Evolutionary conservation across 2,113 vertebrate genomes (phyloP).

Genomic region (Sisor rabdophorus): DNA sequence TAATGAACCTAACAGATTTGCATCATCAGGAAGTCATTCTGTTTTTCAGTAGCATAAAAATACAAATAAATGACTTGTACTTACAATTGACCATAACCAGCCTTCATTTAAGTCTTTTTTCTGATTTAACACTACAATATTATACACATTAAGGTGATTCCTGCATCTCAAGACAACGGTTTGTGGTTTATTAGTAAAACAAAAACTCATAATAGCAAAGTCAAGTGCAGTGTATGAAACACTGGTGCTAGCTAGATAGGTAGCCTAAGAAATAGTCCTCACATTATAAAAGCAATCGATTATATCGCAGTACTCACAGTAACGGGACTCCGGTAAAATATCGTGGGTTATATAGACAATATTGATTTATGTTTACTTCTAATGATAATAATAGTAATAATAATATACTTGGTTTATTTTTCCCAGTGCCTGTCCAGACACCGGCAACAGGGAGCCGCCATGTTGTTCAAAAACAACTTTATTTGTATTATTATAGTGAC

Average conservation of each 20-base stretch:
- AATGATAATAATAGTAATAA: too few species aligned
- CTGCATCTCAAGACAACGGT: neutral
- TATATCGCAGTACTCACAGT: neutral
- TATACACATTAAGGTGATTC: neutral
- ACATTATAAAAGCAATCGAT: neutral
- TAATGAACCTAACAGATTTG: neutral
- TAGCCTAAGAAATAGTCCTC: neutral
- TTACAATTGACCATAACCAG: neutral
- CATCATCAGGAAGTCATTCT: neutral
- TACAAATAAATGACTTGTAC: neutral
- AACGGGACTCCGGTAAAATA: neutral
- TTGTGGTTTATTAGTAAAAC: neutral
- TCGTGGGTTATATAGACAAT: neutral
- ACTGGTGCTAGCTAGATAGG: neutral
- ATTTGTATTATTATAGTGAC: conserved; percentile 48
- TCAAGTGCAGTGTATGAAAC: neutral
- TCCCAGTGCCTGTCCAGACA: conserved; percentile 35
- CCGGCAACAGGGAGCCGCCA: conserved; percentile 61
- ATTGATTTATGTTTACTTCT: neutral
- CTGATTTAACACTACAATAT: neutral
- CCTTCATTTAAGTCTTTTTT: neutral
- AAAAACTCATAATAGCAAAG: neutral
- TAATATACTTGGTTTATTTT: neutral
- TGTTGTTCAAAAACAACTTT: conserved; percentile 73
- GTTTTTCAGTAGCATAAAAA: neutral